phyloP scores from a whole-genome alignment of 1,140 invertebrate species.

The Tetranychus cinnabarinus region DNA sequence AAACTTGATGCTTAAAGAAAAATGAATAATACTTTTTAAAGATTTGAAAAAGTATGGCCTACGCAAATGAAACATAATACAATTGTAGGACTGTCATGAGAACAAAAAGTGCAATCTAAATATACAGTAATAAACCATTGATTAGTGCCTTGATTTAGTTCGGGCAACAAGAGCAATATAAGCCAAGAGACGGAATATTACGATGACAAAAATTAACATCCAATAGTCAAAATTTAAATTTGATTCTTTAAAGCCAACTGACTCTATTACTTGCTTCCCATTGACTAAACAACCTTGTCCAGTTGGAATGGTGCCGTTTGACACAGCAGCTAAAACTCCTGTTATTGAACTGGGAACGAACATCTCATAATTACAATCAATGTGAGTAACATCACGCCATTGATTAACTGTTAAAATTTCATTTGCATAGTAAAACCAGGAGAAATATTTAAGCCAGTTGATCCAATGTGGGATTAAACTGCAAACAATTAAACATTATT shows the following conservation, averaged over 20 bases:
- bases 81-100: too few species aligned
- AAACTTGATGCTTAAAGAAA: too few species aligned
- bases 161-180: neutral
- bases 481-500: neutral
- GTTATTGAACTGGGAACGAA: too few species aligned
- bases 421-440: slow-evolving; percentile 83
- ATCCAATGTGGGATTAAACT: slow-evolving; percentile 68
- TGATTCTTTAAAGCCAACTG: neutral
- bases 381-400: slow-evolving; percentile 54
- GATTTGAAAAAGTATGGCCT: too few species aligned
- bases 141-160: neutral
- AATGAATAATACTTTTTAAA: too few species aligned
- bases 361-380: neutral
- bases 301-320: neutral
- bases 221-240: neutral
- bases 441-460: slow-evolving; percentile 69
- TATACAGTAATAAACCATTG: too few species aligned
- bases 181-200: neutral
- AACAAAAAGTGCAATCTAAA: too few species aligned
- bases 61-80: too few species aligned
- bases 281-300: neutral
- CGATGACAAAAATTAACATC: neutral
- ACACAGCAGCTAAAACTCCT: neutral
- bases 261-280: neutral
- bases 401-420: slow-evolving; percentile 82